Conservation (phyloP, 2,888 invertebrate genomes). For the Heliconius hortense region DNA sequence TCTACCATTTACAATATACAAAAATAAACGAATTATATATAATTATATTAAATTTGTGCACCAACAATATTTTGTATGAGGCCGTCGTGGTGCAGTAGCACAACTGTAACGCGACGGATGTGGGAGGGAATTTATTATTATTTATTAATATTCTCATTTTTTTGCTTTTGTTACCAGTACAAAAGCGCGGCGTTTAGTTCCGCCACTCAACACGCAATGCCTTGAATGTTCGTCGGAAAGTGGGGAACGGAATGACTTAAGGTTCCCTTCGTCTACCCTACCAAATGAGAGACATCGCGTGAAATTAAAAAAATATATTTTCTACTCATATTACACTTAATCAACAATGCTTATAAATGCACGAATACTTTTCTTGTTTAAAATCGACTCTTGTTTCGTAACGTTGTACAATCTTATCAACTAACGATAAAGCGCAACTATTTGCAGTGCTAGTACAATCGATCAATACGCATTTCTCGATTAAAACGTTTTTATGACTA, state of each 20-base stretch:
- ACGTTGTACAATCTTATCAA: slow-evolving; percentile 70
- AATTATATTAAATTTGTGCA: neutral
- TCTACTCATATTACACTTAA: neutral
- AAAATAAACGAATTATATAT: neutral
- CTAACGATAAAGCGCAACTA: slow-evolving; percentile 66
- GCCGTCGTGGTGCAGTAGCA: too few relatives aligned
- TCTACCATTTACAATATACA: neutral
- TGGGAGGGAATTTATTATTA: too few relatives aligned
- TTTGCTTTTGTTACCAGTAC: too few relatives aligned
- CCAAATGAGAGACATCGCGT: too few relatives aligned
- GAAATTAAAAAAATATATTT: neutral
- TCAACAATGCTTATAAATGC: neutral
- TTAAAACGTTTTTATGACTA: slow-evolving; percentile 28
- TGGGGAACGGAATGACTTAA: too few relatives aligned
- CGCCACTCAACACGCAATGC: too few relatives aligned
- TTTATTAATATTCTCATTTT: too few relatives aligned
- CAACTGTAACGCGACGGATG: too few relatives aligned
- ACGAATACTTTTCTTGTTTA: slow-evolving; percentile 22
- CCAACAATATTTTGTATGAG: neutral
- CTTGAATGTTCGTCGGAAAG: too few relatives aligned
- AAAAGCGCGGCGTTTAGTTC: too few relatives aligned
- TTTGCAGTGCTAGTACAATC: slow-evolving; percentile 49
- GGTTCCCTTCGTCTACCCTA: too few relatives aligned
- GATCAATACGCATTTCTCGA: slow-evolving; percentile 37
- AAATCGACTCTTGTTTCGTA: slow-evolving; percentile 54